Evolutionary conservation across 2,888 invertebrate species (phyloP).

Genomic region (Calameuta idolon): DNA sequence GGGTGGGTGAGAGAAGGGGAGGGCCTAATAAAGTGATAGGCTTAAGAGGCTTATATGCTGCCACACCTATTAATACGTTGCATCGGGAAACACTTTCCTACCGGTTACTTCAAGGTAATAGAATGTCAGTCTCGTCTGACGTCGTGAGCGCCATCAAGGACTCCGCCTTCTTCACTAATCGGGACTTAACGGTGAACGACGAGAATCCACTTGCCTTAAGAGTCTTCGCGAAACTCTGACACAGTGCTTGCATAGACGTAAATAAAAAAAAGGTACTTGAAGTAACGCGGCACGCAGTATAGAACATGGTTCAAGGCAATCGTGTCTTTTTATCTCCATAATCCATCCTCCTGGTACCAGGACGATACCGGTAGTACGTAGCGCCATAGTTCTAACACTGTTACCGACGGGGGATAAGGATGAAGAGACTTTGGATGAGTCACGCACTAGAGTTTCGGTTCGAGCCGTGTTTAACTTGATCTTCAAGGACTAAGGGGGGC

Average conservation of each 20-base stretch:
- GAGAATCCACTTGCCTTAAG: background rate
- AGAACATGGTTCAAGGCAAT: background rate
- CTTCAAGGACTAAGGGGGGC: background rate
- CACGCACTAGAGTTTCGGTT: background rate
- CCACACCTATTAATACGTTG: slow-evolving; percentile 5
- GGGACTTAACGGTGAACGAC: slow-evolving; percentile 14
- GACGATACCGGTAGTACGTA: background rate
- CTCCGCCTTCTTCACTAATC: background rate
- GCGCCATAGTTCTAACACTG: background rate
- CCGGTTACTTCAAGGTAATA: slow-evolving; percentile 3
- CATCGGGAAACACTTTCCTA: slow-evolving; percentile 1
- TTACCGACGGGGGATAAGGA: background rate
- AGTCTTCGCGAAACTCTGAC: background rate
- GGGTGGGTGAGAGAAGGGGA: background rate
- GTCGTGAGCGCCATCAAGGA: background rate
- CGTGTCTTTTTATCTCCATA: background rate
- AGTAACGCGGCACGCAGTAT: background rate
- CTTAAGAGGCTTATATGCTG: background rate
- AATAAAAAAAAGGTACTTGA: background rate
- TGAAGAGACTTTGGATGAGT: background rate
- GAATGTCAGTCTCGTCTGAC: slow-evolving; percentile 5
- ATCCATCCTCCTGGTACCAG: background rate
- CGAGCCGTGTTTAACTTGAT: background rate
- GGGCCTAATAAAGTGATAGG: background rate
- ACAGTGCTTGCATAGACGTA: background rate